A percentile compares a stretch with the other conserved stretches of the same genome.
Evolutionary conservation across 64 coral and sea anemone species (phyloP).

Genomic region (Montipora sp.): DNA sequence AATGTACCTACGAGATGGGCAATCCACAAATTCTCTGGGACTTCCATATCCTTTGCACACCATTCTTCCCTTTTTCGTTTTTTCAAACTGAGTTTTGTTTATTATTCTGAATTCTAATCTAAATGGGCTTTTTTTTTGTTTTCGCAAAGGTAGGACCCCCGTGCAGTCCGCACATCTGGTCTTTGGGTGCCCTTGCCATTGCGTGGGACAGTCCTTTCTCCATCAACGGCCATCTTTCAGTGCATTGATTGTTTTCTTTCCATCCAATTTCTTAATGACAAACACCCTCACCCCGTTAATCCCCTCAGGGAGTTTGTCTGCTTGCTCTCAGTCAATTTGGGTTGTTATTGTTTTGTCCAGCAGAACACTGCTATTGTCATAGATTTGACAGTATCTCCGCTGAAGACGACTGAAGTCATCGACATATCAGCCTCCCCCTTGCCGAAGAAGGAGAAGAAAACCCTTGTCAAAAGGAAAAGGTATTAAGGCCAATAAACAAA

Average conservation of each 20-base stretch:
- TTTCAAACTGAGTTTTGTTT: slow-evolving; percentile 33
- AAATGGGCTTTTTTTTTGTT: background rate
- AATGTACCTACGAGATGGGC: background rate
- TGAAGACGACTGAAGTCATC: too few species aligned
- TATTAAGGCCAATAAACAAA: too few species aligned
- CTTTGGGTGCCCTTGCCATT: slow-evolving; percentile 8
- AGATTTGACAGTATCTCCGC: too few species aligned
- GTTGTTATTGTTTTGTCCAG: too few species aligned
- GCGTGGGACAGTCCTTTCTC: slow-evolving; percentile 43
- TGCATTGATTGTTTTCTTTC: background rate
- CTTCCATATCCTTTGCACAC: slow-evolving; percentile 24
- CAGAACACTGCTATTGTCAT: too few species aligned
- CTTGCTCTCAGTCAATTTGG: too few species aligned
- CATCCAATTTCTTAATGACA: too few species aligned
- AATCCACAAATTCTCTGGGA: background rate
- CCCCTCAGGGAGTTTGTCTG: too few species aligned
- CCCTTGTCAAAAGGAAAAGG: too few species aligned
- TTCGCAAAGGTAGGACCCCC: background rate
- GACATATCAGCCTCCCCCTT: too few species aligned
- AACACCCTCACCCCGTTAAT: too few species aligned
- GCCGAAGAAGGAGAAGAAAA: too few species aligned
- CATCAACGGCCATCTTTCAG: slow-evolving; percentile 29
- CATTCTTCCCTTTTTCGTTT: background rate
- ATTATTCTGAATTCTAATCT: slow-evolving; percentile 1
- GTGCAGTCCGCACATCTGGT: slow-evolving; percentile 20